Conservation (phyloP, 2,797 vertebrate genomes). For the Saxicola maurus region DNA sequence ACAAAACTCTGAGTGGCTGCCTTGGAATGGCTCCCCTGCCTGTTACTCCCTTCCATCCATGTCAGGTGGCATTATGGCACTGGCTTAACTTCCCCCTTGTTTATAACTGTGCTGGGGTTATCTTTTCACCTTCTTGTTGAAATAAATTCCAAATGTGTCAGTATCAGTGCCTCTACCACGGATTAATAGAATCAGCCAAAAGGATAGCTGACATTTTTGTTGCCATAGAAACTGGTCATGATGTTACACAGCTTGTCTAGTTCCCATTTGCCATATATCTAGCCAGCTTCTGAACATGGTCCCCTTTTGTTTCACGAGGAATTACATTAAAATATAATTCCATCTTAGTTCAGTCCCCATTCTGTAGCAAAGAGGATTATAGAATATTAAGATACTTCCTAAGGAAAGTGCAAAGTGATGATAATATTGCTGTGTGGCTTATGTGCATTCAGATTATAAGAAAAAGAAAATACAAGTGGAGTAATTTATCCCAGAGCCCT, state of each 20-base stretch:
- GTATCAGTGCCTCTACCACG: conserved; percentile 68
- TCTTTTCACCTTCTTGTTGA: conserved; percentile 71
- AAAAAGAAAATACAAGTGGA: conserved; percentile 52
- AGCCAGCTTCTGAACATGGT: conserved; percentile 65
- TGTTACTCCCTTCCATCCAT: no score
- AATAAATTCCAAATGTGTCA: conserved; percentile 72
- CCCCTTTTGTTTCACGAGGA: conserved; percentile 76
- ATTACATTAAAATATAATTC: conserved; percentile 75
- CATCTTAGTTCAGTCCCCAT: conserved; percentile 58
- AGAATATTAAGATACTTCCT: conserved; percentile 63
- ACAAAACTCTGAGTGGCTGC: not conserved
- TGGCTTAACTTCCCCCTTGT: conserved; percentile 5
- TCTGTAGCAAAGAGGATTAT: conserved; percentile 69
- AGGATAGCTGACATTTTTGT: conserved; percentile 82
- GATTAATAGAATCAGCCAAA: conserved; percentile 77
- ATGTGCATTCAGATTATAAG: conserved; percentile 41
- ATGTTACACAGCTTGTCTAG: conserved; percentile 74
- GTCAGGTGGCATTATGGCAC: no score
- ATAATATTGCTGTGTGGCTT: conserved; percentile 53
- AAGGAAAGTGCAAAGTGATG: conserved; percentile 62
- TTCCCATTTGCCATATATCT: conserved; percentile 71
- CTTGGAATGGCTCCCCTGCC: not conserved
- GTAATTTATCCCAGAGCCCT: conserved; percentile 49
- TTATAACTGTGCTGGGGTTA: conserved; percentile 60
- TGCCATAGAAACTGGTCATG: conserved; percentile 80